These are phyloP conservation scores for Zaprionus bogoriensis DNA, from an alignment of 2,888 invertebrate genomes.

Conservation along the genomic window DNA sequence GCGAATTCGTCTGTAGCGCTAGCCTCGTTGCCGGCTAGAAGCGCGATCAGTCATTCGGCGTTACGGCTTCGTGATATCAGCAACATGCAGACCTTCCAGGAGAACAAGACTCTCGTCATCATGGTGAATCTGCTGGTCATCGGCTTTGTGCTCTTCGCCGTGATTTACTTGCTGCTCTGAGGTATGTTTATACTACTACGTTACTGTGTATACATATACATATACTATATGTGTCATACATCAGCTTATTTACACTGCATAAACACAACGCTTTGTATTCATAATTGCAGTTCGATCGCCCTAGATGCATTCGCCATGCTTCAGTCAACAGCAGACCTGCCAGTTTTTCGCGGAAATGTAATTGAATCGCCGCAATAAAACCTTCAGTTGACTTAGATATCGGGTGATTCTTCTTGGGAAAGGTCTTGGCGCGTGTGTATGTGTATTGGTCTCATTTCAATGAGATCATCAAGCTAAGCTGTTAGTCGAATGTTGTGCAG, in stretches of 20 bases:
- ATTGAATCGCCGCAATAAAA: no score
- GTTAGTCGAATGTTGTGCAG: no score
- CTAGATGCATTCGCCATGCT: no score
- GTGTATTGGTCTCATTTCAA: not conserved
- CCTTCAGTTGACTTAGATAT: no score
- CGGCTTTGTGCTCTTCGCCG: not conserved
- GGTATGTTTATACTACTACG: not conserved
- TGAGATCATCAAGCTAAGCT: not conserved
- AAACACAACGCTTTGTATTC: no score
- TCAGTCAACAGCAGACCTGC: no score
- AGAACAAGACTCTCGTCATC: not conserved
- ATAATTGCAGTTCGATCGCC: no score
- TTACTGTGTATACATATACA: not conserved
- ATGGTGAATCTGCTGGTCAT: constrained; percentile 3
- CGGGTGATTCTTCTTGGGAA: no score
- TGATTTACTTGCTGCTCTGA: not conserved
- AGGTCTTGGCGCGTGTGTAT: no score
- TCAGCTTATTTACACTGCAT: no score
- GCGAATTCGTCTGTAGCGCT: not conserved
- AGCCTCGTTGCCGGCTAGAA: not conserved
- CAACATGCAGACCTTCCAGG: constrained; percentile 14
- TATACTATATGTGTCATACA: no score
- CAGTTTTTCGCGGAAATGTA: no score
- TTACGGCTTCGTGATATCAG: not conserved
- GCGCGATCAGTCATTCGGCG: not conserved